phyloP scores from a whole-genome alignment of 2,797 vertebrate species.

The Dendrocincla fuliginosa region DNA sequence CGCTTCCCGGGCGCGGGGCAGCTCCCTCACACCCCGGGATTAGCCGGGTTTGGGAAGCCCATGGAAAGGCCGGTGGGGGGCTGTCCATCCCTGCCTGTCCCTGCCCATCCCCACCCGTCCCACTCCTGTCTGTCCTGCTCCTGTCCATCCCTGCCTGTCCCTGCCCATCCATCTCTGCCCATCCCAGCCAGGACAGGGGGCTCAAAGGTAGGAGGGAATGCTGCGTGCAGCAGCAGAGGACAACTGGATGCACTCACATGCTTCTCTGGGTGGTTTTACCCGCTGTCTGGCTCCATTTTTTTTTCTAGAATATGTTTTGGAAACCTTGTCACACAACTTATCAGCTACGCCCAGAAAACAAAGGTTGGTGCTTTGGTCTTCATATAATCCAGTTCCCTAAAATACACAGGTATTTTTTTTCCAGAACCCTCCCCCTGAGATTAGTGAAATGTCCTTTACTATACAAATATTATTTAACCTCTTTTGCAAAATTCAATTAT shows the following conservation, averaged over 20 bases:
- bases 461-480: background rate
- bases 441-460: background rate
- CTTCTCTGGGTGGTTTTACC: rapidly evolving
- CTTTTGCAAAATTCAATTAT: conserved; percentile 16
- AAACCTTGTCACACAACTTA: background rate
- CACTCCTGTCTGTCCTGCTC: background rate
- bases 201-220: background rate
- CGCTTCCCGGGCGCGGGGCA: background rate
- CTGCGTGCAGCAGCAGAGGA: rapidly evolving
- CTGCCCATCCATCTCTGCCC: background rate
- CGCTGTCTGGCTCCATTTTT: background rate
- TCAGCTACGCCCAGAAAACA: background rate
- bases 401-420: background rate
- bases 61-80: background rate
- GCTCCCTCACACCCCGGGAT: background rate
- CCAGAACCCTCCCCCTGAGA: background rate
- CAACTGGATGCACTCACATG: rapidly evolving
- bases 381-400: background rate
- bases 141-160: background rate
- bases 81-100: background rate
- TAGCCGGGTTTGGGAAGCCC: background rate
- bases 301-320: background rate
- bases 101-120: background rate
- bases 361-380: background rate
- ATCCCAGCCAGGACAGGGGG: background rate